Conservation (phyloP, 2,888 invertebrate species). For the Arge pagana region DNA sequence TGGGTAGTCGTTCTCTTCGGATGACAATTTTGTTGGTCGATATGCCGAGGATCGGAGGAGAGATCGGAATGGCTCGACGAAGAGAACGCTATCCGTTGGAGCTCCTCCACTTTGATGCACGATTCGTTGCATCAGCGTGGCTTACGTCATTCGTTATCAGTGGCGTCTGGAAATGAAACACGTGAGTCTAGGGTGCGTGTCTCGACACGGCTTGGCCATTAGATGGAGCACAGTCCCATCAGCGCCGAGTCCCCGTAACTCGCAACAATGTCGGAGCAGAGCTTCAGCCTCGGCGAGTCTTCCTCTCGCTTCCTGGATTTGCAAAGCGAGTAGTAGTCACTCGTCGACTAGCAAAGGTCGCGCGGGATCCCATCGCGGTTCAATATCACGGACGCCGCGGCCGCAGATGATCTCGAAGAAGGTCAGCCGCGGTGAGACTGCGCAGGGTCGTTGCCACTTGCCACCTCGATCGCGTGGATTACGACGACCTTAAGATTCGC, state of each 20-base stretch:
- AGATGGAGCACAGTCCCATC: constrained; percentile 55
- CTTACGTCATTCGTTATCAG: constrained; percentile 17
- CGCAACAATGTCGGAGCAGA: constrained; percentile 5
- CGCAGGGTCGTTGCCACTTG: not conserved
- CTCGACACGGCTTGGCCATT: constrained; percentile 58
- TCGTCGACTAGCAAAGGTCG: constrained; percentile 15
- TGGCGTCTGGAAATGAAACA: constrained; percentile 6
- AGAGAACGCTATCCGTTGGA: constrained; percentile 9
- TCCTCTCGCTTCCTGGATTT: constrained; percentile 22
- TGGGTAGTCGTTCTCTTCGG: no score
- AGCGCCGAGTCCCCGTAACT: constrained; percentile 41
- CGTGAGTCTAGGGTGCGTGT: constrained; percentile 48
- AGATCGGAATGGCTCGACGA: constrained; percentile 1
- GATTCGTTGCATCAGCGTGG: constrained; percentile 19
- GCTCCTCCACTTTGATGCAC: constrained; percentile 5
- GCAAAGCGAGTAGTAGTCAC: constrained; percentile 5
- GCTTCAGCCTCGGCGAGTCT: not conserved
- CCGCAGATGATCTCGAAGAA: constrained; percentile 17
- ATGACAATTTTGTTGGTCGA: constrained; percentile 6
- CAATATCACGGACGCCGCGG: constrained; percentile 20
- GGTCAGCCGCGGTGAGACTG: constrained; percentile 9
- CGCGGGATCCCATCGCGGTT: constrained; percentile 15
- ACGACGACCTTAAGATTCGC: no score
- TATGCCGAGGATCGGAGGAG: not conserved
- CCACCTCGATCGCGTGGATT: no score